Conservation (phyloP, 2,113 vertebrate species). For the Bufo gargarizans region DNA sequence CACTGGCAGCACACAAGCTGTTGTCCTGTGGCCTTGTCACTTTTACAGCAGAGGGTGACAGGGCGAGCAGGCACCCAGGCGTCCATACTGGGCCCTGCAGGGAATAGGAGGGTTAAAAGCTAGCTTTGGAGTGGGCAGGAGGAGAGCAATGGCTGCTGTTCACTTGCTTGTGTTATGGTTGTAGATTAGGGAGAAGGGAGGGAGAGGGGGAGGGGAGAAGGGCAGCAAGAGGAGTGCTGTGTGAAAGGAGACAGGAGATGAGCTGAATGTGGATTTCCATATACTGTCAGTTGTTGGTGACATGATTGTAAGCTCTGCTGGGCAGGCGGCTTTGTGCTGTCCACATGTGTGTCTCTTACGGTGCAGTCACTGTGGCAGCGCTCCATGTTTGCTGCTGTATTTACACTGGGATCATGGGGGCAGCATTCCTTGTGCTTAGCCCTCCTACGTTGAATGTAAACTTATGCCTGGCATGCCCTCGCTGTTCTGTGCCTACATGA, state of each 20-base stretch:
- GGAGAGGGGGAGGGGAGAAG: constrained; percentile 12
- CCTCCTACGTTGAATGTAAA: background rate
- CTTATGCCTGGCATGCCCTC: background rate
- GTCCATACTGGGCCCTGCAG: constrained; percentile 42
- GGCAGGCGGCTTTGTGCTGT: background rate
- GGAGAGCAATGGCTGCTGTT: constrained; percentile 33
- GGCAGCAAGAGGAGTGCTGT: constrained; percentile 28
- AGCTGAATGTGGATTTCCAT: background rate
- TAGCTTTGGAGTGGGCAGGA: constrained; percentile 29
- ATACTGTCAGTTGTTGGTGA: background rate
- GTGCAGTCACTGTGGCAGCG: background rate
- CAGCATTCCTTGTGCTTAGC: background rate
- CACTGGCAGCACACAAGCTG: background rate
- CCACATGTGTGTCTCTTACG: background rate
- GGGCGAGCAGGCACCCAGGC: background rate
- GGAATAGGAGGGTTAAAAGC: constrained; percentile 44
- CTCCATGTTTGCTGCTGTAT: background rate
- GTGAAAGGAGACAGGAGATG: background rate
- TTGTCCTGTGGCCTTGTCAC: background rate
- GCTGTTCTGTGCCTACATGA: background rate
- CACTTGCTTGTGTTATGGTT: constrained; percentile 37
- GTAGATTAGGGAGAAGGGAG: constrained; percentile 25
- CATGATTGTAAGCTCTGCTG: constrained; percentile 15
- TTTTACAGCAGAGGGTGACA: background rate
- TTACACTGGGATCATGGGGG: background rate